Conservation (phyloP, 2,797 vertebrate species). For the Atherinosoma microstoma region DNA sequence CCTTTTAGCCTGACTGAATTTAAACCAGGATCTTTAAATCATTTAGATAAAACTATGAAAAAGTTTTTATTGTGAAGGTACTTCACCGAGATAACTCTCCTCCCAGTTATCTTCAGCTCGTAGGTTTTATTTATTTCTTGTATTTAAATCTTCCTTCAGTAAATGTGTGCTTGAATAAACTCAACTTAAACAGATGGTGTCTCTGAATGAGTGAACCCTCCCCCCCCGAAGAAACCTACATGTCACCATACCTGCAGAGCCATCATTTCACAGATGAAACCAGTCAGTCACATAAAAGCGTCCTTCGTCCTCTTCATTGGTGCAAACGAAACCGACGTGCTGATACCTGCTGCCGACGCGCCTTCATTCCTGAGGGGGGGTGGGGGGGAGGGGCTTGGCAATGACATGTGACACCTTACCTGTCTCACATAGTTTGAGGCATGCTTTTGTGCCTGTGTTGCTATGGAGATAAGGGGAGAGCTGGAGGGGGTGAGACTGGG, state of each 20-base stretch:
- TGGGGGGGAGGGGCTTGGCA: neutral
- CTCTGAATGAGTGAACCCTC: neutral
- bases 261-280: too few species aligned
- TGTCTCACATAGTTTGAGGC: constrained; percentile 63
- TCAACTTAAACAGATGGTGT: neutral
- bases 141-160: constrained; percentile 36
- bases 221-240: too few species aligned
- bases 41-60: neutral
- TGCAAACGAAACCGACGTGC: constrained; percentile 18
- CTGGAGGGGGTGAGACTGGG: neutral
- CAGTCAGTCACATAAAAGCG: too few species aligned
- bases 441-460: constrained; percentile 59
- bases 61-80: constrained; percentile 3
- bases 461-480: constrained; percentile 41
- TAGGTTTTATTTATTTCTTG: constrained; percentile 65
- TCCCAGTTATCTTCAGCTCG: neutral
- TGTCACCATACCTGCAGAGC: too few species aligned
- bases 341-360: constrained; percentile 61
- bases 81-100: constrained; percentile 3
- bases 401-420: constrained; percentile 60
- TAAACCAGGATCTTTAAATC: neutral
- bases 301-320: constrained; percentile 27
- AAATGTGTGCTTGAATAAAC: neutral
- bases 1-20: neutral
- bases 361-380: constrained; percentile 59